A percentile compares a stretch with the other conserved stretches of the same genome.
These are phyloP conservation scores for Scaptodrosophila lebanonensis DNA, from an alignment of 1,140 invertebrate genomes.

Conservation along the genomic window DNA sequence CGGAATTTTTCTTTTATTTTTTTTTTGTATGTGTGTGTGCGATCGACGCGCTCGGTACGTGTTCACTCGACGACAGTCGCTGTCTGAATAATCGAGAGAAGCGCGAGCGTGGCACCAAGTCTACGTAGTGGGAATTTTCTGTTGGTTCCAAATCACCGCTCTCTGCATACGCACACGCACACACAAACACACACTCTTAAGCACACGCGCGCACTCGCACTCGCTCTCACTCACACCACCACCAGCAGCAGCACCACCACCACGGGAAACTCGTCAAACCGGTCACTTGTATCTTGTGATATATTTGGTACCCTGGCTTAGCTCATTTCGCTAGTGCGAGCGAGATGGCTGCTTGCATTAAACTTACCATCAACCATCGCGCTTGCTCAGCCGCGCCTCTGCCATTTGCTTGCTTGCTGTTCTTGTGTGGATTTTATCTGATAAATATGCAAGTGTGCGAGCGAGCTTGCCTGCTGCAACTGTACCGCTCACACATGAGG, in stretches of 20 bases:
- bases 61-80: conserved; percentile 75
- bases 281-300: conserved; percentile 15
- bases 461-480: conserved; percentile 25
- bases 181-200: conserved; percentile 1
- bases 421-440: conserved; percentile 76
- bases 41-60: conserved; percentile 63
- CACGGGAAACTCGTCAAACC: conserved; percentile 39
- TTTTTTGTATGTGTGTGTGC: conserved; percentile 15
- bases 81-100: conserved; percentile 68
- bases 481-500: conserved; percentile 30
- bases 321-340: conserved; percentile 8
- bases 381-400: conserved; percentile 8
- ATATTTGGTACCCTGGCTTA: not conserved
- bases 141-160: no score
- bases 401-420: conserved; percentile 41
- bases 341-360: not conserved
- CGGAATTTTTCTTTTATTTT: conserved; percentile 16
- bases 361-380: conserved; percentile 14
- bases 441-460: conserved; percentile 31
- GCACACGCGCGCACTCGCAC: not conserved
- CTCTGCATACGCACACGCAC: conserved; percentile 4
- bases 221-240: conserved; percentile 2
- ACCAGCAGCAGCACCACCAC: not conserved
- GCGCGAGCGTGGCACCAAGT: conserved; percentile 57
- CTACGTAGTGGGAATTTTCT: conserved; percentile 50